Percentiles rank a stretch among this genome's conserved stretches.
phyloP scores from a whole-genome alignment of 2,888 invertebrate genomes.

The Sthenelais limicola region DNA sequence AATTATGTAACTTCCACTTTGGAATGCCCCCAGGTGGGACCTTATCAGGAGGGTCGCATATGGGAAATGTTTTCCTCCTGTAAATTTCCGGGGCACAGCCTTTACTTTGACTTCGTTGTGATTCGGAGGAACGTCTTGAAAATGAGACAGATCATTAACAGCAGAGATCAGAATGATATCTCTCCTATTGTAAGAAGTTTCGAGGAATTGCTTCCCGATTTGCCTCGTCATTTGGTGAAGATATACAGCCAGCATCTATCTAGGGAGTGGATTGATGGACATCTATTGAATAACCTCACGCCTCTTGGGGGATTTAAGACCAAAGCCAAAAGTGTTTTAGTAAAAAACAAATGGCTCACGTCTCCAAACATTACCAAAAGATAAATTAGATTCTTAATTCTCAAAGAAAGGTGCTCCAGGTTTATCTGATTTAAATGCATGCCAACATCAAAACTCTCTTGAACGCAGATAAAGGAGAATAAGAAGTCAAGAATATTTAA shows the following conservation, averaged over 20 bases:
- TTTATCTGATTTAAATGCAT: too few relatives aligned
- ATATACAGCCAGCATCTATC: neutral
- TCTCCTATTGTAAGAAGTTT: slow-evolving; percentile 19
- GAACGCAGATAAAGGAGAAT: too few relatives aligned
- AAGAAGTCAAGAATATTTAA: too few relatives aligned
- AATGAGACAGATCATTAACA: slow-evolving; percentile 7
- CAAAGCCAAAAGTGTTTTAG: slow-evolving; percentile 8
- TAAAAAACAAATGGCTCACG: neutral
- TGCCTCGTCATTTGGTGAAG: slow-evolving; percentile 14
- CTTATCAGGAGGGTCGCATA: neutral
- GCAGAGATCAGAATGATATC: slow-evolving; percentile 13
- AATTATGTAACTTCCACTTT: slow-evolving; percentile 9
- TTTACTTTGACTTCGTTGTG: slow-evolving; percentile 3
- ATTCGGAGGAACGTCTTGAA: neutral
- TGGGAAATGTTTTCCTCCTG: neutral
- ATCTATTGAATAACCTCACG: slow-evolving; percentile 10
- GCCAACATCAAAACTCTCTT: too few relatives aligned
- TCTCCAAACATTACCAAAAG: too few relatives aligned
- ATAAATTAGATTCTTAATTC: too few relatives aligned
- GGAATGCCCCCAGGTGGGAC: slow-evolving; percentile 2
- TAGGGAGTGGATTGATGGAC: slow-evolving; percentile 7
- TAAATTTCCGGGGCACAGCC: neutral
- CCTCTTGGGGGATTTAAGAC: slow-evolving; percentile 17
- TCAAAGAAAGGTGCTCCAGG: too few relatives aligned
- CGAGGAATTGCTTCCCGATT: slow-evolving; percentile 9